These are phyloP conservation scores for Coptotermes formosanus DNA, from an alignment of 1,140 invertebrate genomes.

Conservation along the genomic window DNA sequence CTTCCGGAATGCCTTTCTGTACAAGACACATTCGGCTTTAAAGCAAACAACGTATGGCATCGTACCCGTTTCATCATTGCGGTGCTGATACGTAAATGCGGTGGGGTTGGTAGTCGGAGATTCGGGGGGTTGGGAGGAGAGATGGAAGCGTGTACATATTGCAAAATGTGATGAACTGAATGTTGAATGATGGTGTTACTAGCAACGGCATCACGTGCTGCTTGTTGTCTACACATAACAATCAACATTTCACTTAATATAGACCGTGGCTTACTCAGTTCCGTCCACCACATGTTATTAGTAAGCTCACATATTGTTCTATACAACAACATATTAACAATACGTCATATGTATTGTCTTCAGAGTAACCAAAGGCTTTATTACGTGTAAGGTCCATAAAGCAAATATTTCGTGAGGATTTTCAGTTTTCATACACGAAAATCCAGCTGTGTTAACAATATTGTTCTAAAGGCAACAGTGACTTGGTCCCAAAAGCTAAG, in stretches of 20 bases:
- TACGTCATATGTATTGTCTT: not conserved
- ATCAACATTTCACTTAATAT: slow-evolving; percentile 7
- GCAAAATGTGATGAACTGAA: not conserved
- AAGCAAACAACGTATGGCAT: not conserved
- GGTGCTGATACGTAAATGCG: not conserved
- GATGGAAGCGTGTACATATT: not conserved
- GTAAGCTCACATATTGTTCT: slow-evolving; percentile 10
- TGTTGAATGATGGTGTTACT: not conserved
- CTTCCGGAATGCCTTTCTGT: slow-evolving; percentile 3
- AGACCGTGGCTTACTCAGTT: not conserved
- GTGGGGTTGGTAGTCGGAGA: too few relatives aligned
- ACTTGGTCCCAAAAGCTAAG: too few relatives aligned
- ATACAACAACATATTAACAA: not conserved
- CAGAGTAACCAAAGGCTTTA: not conserved
- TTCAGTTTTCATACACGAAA: not conserved
- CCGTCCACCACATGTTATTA: not conserved
- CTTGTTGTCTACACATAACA: not conserved
- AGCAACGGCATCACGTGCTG: not conserved
- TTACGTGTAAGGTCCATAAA: not conserved
- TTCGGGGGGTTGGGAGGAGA: not conserved
- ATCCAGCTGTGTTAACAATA: not conserved
- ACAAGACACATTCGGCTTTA: not conserved
- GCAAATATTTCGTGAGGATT: slow-evolving; percentile 11
- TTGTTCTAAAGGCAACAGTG: not conserved
- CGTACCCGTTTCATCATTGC: not conserved